phyloP scores from a whole-genome alignment of 1,140 invertebrate species.

The Drosophila leontia region DNA sequence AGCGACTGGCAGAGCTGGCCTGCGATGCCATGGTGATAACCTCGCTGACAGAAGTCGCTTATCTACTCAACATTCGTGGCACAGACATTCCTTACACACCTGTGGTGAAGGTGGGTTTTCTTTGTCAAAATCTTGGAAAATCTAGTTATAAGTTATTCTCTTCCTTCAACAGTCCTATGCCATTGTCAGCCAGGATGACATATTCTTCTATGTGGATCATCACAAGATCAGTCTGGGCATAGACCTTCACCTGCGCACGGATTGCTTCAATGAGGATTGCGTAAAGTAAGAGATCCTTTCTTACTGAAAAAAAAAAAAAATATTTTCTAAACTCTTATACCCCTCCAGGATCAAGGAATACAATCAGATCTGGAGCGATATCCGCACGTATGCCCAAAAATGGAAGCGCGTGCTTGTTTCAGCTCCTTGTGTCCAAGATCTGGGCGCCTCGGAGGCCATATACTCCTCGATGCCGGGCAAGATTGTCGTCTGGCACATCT shows the following conservation, averaged over 20 bases:
- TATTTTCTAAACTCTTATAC: neutral
- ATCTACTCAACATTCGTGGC: constrained; percentile 97
- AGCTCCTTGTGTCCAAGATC: constrained; percentile 89
- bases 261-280: constrained; percentile 88
- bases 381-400: constrained; percentile 88
- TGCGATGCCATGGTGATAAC: constrained; percentile 94
- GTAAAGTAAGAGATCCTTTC: constrained; percentile 87
- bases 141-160: neutral
- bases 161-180: constrained; percentile 87
- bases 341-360: constrained; percentile 89
- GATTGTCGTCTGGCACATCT: constrained; percentile 87
- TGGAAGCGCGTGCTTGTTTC: constrained; percentile 91
- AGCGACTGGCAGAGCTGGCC: constrained; percentile 88
- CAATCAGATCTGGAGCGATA: constrained; percentile 89
- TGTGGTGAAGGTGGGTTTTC: constrained; percentile 86
- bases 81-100: constrained; percentile 95
- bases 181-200: constrained; percentile 88
- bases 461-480: constrained; percentile 88
- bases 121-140: no score
- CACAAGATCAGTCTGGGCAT: constrained; percentile 87
- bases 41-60: constrained; percentile 96
- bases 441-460: constrained; percentile 92
- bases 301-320: no score
- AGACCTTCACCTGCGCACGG: constrained; percentile 86
- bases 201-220: constrained; percentile 88